Conservation (phyloP, 2,888 invertebrate species). For the Pycnomerus fuliginosus region DNA sequence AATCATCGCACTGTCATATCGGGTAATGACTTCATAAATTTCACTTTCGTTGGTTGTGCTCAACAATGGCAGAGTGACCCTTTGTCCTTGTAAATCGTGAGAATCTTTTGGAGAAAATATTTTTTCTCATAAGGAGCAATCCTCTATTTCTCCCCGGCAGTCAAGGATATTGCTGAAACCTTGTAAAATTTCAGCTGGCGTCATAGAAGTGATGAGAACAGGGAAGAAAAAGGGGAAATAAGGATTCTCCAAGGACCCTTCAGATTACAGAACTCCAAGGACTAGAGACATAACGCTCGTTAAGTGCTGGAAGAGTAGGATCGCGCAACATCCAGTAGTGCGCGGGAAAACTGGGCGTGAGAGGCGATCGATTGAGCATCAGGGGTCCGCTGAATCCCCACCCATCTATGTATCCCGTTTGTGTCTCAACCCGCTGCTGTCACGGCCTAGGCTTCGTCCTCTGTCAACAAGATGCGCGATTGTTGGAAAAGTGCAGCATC, state of each 20-base stretch:
- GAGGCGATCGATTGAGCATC: constrained; percentile 50
- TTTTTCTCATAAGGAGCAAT: constrained; percentile 7
- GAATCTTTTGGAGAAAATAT: no score
- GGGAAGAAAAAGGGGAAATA: constrained; percentile 13
- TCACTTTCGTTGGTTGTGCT: no score
- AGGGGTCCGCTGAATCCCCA: constrained; percentile 45
- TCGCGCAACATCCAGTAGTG: constrained; percentile 39
- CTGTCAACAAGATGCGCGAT: constrained; percentile 50
- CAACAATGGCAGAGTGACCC: no score
- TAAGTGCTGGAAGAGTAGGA: constrained; percentile 27
- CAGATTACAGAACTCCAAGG: constrained; percentile 42
- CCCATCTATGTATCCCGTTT: constrained; percentile 41
- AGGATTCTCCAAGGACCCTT: constrained; percentile 40
- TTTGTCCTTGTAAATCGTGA: no score
- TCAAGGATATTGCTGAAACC: constrained; percentile 8
- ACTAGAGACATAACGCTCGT: constrained; percentile 36
- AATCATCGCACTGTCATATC: no score
- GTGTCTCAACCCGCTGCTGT: constrained; percentile 47
- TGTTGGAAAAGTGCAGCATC: constrained; percentile 38
- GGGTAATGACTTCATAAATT: no score
- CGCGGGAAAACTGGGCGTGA: constrained; percentile 51
- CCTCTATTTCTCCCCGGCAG: constrained; percentile 3
- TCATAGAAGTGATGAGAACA: constrained; percentile 13
- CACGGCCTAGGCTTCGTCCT: constrained; percentile 43
- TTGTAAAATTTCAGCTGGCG: constrained; percentile 16